Evolutionary conservation across 2,113 vertebrate species (phyloP).

Genomic region (Xyrauchen texanus): DNA sequence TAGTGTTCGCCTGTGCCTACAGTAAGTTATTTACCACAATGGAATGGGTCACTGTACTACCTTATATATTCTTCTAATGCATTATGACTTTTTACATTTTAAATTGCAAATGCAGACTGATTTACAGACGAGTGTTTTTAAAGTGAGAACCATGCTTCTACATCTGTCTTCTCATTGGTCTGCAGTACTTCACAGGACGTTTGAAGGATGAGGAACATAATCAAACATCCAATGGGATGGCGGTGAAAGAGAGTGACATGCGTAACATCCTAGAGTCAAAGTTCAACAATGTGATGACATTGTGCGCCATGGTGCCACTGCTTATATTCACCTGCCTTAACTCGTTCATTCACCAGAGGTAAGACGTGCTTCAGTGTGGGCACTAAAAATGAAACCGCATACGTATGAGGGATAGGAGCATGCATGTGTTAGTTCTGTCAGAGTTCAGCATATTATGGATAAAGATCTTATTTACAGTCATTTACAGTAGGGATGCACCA

Average conservation of each 20-base stretch:
- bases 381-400: no score
- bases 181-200: constrained; percentile 86
- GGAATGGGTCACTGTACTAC: no score
- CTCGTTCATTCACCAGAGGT: constrained; percentile 94
- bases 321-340: constrained; percentile 95
- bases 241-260: not conserved
- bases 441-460: no score
- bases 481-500: no score
- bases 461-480: no score
- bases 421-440: no score
- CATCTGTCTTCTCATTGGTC: not conserved
- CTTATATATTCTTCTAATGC: no score
- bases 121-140: not conserved
- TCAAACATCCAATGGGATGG: constrained; percentile 31
- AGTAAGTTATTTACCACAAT: no score
- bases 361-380: not conserved
- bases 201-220: constrained; percentile 65
- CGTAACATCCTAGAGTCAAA: constrained; percentile 75
- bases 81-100: no score
- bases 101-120: no score
- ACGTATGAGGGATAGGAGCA: no score
- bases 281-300: constrained; percentile 94
- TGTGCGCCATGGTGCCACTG: constrained; percentile 94
- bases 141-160: not conserved
- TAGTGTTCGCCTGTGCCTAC: no score